Evolutionary conservation across 2,113 vertebrate species (phyloP).

Genomic region (Genyomyrus donnyi): DNA sequence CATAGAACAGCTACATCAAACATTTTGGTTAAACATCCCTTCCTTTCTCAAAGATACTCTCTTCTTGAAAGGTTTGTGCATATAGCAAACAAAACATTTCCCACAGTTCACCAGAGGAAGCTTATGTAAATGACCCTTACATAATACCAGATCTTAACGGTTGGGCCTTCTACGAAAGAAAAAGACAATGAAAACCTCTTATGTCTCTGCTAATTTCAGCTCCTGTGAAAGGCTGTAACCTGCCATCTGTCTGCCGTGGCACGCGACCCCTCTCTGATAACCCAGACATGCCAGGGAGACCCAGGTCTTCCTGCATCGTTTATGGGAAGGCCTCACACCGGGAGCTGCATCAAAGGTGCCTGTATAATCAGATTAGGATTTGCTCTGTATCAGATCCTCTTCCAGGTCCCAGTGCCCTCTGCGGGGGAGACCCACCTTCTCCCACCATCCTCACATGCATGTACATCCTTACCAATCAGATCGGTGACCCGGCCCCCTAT

Average conservation of each 20-base stretch:
- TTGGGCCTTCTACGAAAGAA: neutral
- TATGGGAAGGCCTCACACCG: neutral
- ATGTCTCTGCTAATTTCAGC: neutral
- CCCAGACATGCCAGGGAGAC: neutral
- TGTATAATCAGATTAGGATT: slow-evolving; percentile 1
- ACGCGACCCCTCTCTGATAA: neutral
- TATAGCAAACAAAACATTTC: neutral
- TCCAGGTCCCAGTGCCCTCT: neutral
- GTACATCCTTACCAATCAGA: neutral
- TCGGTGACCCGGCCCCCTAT: neutral
- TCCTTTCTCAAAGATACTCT: neutral
- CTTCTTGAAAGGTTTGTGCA: neutral
- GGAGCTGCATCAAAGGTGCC: slow-evolving; percentile 7
- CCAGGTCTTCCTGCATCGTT: neutral
- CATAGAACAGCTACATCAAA: neutral
- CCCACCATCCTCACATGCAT: neutral
- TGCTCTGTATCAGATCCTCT: neutral
- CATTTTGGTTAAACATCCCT: neutral
- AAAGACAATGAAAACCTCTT: neutral
- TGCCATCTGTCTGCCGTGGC: neutral
- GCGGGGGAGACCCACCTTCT: neutral
- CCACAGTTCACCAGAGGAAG: neutral
- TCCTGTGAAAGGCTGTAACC: neutral
- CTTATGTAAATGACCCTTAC: neutral
- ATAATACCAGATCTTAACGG: neutral